Evolutionary conservation across 2,888 invertebrate species (phyloP).

Genomic region (Tetheella fluctuosa): DNA sequence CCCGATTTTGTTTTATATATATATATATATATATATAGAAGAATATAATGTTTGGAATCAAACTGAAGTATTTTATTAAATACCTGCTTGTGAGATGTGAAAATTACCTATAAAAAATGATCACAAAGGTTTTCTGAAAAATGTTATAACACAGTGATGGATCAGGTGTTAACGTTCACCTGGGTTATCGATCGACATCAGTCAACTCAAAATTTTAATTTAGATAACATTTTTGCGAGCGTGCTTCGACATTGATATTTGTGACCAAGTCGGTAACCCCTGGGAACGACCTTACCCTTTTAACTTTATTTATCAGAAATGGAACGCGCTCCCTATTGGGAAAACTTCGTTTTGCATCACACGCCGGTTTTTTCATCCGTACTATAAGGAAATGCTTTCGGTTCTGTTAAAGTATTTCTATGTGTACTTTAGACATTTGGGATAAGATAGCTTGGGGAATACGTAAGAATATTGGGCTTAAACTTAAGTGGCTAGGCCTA

Average conservation of each 20-base stretch:
- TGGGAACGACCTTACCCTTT: constrained; percentile 63
- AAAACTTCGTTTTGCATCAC: constrained; percentile 62
- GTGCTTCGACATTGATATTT: constrained; percentile 27
- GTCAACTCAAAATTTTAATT: constrained; percentile 40
- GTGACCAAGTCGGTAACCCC: constrained; percentile 45
- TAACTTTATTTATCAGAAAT: constrained; percentile 73
- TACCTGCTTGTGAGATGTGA: no score
- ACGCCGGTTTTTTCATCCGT: constrained; percentile 40
- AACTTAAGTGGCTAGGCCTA: not conserved
- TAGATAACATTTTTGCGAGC: constrained; percentile 39
- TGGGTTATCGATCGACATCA: not conserved
- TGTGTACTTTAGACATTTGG: constrained; percentile 17
- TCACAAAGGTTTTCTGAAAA: no score
- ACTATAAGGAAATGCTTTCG: constrained; percentile 19
- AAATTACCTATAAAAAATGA: no score
- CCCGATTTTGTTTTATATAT: no score
- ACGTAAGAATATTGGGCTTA: not conserved
- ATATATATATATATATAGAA: no score
- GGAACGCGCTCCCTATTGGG: constrained; percentile 57
- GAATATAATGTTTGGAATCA: no score
- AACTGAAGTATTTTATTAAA: no score
- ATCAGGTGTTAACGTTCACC: no score
- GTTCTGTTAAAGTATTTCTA: constrained; percentile 14
- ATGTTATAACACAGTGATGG: no score
- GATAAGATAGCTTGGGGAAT: not conserved